Conservation (phyloP, 2,113 vertebrate species). For the Pachypanchax playfairii region DNA sequence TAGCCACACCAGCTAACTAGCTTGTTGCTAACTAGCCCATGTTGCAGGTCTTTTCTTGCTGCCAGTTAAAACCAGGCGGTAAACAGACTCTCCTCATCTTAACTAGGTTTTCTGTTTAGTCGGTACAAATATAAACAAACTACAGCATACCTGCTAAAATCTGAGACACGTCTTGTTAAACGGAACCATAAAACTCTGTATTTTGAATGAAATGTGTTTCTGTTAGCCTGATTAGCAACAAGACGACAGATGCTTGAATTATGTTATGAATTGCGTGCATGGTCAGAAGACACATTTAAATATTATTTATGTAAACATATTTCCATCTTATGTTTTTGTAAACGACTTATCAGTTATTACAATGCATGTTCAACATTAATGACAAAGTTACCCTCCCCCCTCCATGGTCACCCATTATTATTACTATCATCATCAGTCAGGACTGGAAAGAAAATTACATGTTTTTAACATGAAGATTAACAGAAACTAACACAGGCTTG, state of each 20-base stretch:
- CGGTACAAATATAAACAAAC: background rate
- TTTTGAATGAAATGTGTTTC: conserved; percentile 24
- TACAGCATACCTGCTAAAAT: conserved; percentile 3
- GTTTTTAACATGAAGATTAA: too few species aligned
- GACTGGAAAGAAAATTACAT: too few species aligned
- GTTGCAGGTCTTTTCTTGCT: conserved; percentile 31
- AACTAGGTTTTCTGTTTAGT: background rate
- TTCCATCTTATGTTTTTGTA: too few species aligned
- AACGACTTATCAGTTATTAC: too few species aligned
- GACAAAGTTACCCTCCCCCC: too few species aligned
- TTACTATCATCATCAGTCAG: background rate
- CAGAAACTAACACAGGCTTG: too few species aligned
- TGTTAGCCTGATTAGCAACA: background rate
- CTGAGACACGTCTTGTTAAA: conserved; percentile 8
- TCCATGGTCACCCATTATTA: background rate
- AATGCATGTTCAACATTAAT: too few species aligned
- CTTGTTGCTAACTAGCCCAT: conserved; percentile 53
- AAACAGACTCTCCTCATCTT: conserved; percentile 14
- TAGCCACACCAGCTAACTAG: conserved; percentile 60
- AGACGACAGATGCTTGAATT: background rate
- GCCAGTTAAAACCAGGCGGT: conserved; percentile 52
- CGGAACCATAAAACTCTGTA: conserved; percentile 8
- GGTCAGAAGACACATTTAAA: background rate
- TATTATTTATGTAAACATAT: background rate
- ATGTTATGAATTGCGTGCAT: background rate